Conservation (phyloP, 2,888 invertebrate genomes). For the Timandra comae region DNA sequence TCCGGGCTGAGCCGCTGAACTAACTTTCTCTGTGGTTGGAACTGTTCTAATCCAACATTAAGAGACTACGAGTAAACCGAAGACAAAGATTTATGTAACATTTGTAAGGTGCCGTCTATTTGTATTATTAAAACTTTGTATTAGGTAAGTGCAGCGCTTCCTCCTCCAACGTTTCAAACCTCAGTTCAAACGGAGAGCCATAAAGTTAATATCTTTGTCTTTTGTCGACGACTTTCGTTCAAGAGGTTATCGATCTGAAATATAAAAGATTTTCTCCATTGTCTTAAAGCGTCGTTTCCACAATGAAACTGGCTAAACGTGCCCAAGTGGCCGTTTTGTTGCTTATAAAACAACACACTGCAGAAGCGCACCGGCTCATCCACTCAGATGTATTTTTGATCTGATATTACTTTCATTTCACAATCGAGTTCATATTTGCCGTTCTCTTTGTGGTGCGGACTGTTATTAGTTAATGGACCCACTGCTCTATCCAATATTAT, state of each 20-base stretch:
- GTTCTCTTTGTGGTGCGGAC: constrained; percentile 26
- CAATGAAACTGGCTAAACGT: constrained; percentile 51
- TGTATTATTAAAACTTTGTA: too few relatives aligned
- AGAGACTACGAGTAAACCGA: constrained; percentile 33
- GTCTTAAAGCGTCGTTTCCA: constrained; percentile 49
- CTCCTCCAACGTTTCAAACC: neutral
- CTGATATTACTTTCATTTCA: constrained; percentile 46
- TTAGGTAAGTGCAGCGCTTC: neutral
- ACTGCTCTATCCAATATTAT: constrained; percentile 2
- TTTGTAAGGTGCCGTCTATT: too few relatives aligned
- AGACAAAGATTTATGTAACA: constrained; percentile 21
- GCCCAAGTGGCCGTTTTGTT: constrained; percentile 50
- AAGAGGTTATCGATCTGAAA: constrained; percentile 60
- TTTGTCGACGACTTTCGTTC: constrained; percentile 54
- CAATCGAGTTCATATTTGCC: constrained; percentile 37
- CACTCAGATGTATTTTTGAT: constrained; percentile 40
- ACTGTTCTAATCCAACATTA: constrained; percentile 34
- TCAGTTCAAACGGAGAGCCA: constrained; percentile 2
- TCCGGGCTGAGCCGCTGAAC: constrained; percentile 41
- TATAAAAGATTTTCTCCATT: constrained; percentile 61
- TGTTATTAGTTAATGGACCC: constrained; percentile 22
- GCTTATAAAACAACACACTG: constrained; percentile 14
- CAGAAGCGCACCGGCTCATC: constrained; percentile 16
- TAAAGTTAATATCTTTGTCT: constrained; percentile 25
- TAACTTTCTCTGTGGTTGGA: constrained; percentile 48